Percentiles rank a stretch among this genome's conserved stretches.
phyloP scores from a whole-genome alignment of 2,888 invertebrate genomes.

The Zeuzera pyrina region DNA sequence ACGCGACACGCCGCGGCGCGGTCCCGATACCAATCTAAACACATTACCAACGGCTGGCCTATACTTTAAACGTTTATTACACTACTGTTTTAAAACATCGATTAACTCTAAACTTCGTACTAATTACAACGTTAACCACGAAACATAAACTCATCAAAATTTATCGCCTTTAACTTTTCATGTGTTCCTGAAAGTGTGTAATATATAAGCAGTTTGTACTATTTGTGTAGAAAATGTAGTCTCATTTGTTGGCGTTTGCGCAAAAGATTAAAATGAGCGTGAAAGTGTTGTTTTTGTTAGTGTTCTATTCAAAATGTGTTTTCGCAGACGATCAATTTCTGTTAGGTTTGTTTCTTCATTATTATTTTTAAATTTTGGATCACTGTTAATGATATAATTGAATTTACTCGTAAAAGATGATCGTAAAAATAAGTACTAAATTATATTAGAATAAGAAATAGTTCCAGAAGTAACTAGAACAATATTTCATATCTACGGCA shows the following conservation, averaged over 20 bases:
- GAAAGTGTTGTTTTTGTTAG: constrained; percentile 25
- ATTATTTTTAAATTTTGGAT: constrained; percentile 5
- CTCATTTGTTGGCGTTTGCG: constrained; percentile 1
- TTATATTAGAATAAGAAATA: too few relatives aligned
- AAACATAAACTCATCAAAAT: constrained; percentile 23
- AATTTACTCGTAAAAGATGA: neutral
- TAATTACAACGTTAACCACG: constrained; percentile 29
- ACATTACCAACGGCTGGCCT: constrained; percentile 47
- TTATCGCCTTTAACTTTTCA: constrained; percentile 17
- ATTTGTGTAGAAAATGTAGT: neutral
- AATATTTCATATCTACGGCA: too few relatives aligned
- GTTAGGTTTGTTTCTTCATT: constrained; percentile 33
- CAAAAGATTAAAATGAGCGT: constrained; percentile 23
- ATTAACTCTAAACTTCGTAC: constrained; percentile 29
- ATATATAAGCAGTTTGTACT: constrained; percentile 5
- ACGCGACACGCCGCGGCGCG: constrained; percentile 48
- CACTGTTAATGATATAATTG: neutral
- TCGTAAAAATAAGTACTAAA: too few relatives aligned
- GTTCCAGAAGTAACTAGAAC: too few relatives aligned
- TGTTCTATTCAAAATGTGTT: constrained; percentile 28
- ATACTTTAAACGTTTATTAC: constrained; percentile 44
- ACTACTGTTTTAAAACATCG: constrained; percentile 32
- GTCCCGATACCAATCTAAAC: constrained; percentile 54
- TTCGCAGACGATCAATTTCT: constrained; percentile 18
- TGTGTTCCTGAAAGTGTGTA: constrained; percentile 14